These are phyloP conservation scores for Cnemophilus loriae DNA, from an alignment of 2,113 vertebrate species.

Conservation along the genomic window DNA sequence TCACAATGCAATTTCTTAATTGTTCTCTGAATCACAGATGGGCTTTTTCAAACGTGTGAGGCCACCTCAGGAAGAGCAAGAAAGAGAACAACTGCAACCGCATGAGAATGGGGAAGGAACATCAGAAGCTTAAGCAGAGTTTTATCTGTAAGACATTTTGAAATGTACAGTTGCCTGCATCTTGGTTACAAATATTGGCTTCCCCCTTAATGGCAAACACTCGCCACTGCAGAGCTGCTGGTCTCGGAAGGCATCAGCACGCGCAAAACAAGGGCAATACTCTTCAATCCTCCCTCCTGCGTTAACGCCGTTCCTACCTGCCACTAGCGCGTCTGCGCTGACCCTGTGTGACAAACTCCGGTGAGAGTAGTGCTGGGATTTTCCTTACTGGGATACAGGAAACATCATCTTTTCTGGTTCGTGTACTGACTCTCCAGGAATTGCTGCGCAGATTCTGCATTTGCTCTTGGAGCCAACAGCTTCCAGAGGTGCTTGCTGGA, in stretches of 20 bases:
- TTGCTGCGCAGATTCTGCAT: background rate
- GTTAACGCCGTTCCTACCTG: background rate
- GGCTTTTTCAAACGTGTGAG: conserved; percentile 97
- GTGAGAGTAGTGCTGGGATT: background rate
- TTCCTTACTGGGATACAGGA: background rate
- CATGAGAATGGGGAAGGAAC: conserved; percentile 91
- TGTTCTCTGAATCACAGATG: conserved; percentile 72
- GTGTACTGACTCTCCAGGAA: background rate
- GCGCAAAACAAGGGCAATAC: background rate
- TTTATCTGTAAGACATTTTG: conserved; percentile 36
- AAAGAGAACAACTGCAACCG: conserved; percentile 93
- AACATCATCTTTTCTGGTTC: background rate
- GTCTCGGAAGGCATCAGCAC: background rate
- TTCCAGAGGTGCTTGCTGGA: background rate
- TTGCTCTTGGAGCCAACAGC: background rate
- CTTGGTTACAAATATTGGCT: background rate
- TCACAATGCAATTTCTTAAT: background rate
- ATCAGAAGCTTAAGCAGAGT: conserved; percentile 81
- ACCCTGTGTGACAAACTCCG: background rate
- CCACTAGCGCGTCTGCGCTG: conserved; percentile 16
- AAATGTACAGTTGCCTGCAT: background rate
- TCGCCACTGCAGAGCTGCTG: conserved; percentile 1
- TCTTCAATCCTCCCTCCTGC: background rate
- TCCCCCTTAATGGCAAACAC: background rate
- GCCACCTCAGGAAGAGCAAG: conserved; percentile 91